Conservation (phyloP, 2,797 vertebrate genomes). For the Paguma larvata region DNA sequence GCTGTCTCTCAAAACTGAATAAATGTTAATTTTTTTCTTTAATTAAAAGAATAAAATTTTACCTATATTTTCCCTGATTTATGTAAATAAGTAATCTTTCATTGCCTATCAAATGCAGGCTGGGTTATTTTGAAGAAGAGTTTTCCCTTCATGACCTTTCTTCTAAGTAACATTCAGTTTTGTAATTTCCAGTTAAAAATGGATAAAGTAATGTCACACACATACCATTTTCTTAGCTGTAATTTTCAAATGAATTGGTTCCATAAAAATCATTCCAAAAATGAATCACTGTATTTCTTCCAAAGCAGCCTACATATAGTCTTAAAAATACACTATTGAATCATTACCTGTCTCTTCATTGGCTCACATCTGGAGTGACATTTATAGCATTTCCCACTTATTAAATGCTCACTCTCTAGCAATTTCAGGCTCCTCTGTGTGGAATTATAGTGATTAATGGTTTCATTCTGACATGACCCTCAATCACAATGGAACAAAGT, state of each 20-base stretch:
- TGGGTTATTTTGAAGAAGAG: not conserved
- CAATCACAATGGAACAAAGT: slow-evolving; percentile 31
- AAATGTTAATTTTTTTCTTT: too few species aligned
- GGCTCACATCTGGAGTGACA: not conserved
- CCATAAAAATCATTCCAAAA: slow-evolving; percentile 28
- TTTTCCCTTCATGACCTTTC: slow-evolving; percentile 3
- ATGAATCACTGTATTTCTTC: slow-evolving; percentile 10
- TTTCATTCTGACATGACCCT: slow-evolving; percentile 50
- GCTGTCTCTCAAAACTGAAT: too few species aligned
- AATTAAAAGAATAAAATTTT: not conserved
- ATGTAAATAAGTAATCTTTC: not conserved
- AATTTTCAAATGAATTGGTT: slow-evolving; percentile 51
- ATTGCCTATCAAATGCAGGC: not conserved
- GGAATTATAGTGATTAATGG: slow-evolving; percentile 18
- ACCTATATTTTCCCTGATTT: not conserved
- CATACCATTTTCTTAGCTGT: not conserved
- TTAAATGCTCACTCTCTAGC: slow-evolving; percentile 38
- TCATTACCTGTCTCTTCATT: slow-evolving; percentile 24
- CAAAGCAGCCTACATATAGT: not conserved
- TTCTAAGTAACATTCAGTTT: not conserved
- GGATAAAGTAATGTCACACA: not conserved
- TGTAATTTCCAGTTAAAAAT: slow-evolving; percentile 14
- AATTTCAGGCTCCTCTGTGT: not conserved
- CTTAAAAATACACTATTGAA: slow-evolving; percentile 56
- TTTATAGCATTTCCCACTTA: slow-evolving; percentile 13